A percentile compares a stretch with the other conserved stretches of the same genome.
phyloP scores from a whole-genome alignment of 2,797 vertebrate species.

The Pantherophis vulpinus region DNA sequence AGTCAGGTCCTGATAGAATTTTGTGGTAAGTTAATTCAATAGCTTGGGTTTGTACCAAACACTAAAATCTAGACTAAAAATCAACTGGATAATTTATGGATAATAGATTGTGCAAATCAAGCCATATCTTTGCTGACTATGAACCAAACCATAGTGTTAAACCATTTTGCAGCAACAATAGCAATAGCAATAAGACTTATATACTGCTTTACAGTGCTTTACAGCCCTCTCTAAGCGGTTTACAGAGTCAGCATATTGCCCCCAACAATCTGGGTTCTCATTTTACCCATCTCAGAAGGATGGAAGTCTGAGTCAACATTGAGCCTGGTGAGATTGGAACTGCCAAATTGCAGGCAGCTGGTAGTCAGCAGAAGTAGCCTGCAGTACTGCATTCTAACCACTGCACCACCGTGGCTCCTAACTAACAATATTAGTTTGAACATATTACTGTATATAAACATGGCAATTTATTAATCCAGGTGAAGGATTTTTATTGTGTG shows the following conservation, averaged over 20 bases:
- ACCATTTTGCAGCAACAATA: not conserved
- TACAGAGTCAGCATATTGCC: too few species aligned
- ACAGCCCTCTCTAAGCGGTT: too few species aligned
- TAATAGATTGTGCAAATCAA: not conserved
- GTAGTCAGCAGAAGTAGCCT: too few species aligned
- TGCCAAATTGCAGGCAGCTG: too few species aligned
- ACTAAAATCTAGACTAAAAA: not conserved
- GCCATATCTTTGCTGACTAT: not conserved
- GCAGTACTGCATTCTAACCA: too few species aligned
- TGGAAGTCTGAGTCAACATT: too few species aligned
- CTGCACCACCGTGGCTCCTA: too few species aligned
- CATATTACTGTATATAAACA: not conserved
- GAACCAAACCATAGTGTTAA: not conserved
- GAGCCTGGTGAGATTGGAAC: too few species aligned
- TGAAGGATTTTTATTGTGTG: not conserved
- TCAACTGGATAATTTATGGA: not conserved
- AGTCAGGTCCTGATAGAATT: not conserved
- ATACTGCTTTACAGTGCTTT: too few species aligned
- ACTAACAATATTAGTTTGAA: not conserved
- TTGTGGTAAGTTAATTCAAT: not conserved
- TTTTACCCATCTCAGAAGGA: too few species aligned
- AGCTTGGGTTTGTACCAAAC: not conserved
- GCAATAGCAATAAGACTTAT: too few species aligned
- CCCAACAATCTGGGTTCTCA: too few species aligned
- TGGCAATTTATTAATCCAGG: not conserved